Evolutionary conservation across 37 sponge, comb jelly and placozoan genomes (phyloP).

Genomic region (Crambe crambe): DNA sequence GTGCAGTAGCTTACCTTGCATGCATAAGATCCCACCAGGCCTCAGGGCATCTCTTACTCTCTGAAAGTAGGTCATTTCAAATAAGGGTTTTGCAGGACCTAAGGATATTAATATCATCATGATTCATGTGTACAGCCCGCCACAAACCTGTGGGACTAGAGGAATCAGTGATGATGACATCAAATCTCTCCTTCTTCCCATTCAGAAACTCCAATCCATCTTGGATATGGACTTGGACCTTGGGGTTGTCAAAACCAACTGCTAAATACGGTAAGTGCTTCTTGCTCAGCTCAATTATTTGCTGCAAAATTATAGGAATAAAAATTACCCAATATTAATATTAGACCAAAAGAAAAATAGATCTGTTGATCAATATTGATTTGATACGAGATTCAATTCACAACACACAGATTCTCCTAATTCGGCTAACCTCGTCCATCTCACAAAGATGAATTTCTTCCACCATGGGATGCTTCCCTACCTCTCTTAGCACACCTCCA

Average conservation of each 20-base stretch:
- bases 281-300: constrained; percentile 58
- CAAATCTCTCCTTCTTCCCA: constrained; percentile 53
- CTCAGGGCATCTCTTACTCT: constrained; percentile 68
- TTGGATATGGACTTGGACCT: constrained; percentile 62
- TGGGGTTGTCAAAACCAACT: constrained; percentile 56
- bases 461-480: too few species aligned
- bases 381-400: too few species aligned
- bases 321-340: too few species aligned
- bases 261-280: constrained; percentile 69
- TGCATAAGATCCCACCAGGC: constrained; percentile 73
- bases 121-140: background rate
- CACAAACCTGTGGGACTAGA: constrained; percentile 68
- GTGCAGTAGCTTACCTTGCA: constrained; percentile 58
- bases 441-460: too few species aligned
- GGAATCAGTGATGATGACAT: constrained; percentile 91
- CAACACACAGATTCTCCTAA: too few species aligned
- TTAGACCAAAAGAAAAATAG: too few species aligned
- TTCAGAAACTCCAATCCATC: constrained; percentile 76
- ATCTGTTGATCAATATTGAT: too few species aligned
- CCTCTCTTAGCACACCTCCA: too few species aligned
- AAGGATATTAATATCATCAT: background rate
- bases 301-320: background rate
- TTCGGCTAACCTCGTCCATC: too few species aligned
- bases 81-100: constrained; percentile 74
- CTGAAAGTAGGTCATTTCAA: constrained; percentile 67